These are phyloP conservation scores for Mormyrops boulengeri DNA, from an alignment of 2,797 vertebrate genomes.

Conservation along the genomic window DNA sequence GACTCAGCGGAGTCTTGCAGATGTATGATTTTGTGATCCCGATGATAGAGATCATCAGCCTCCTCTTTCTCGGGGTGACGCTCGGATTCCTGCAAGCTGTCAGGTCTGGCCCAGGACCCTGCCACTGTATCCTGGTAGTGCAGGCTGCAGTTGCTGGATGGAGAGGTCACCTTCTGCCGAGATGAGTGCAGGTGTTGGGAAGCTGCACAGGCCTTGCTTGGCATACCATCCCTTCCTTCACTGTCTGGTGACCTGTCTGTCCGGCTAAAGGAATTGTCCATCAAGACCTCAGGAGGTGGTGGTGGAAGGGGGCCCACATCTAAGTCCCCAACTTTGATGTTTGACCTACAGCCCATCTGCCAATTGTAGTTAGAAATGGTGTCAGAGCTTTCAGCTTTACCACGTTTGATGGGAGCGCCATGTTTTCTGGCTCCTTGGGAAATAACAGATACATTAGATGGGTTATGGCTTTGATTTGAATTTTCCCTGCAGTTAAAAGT, in stretches of 20 bases:
- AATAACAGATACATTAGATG: slow-evolving; percentile 52
- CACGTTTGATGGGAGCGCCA: slow-evolving; percentile 52
- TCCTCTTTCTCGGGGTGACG: slow-evolving; percentile 39
- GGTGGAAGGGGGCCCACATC: slow-evolving; percentile 75
- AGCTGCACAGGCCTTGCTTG: slow-evolving; percentile 15
- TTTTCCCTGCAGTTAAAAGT: slow-evolving; percentile 70
- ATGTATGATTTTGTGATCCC: slow-evolving; percentile 50
- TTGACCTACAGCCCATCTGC: slow-evolving; percentile 35
- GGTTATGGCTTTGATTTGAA: slow-evolving; percentile 44
- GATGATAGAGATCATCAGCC: slow-evolving; percentile 39
- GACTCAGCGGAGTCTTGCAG: slow-evolving; percentile 46
- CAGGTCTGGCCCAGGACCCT: slow-evolving; percentile 3
- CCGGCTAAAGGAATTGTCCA: slow-evolving; percentile 66
- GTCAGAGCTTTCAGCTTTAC: slow-evolving; percentile 35
- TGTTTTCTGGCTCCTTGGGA: slow-evolving; percentile 60
- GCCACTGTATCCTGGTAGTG: slow-evolving; percentile 32
- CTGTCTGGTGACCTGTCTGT: slow-evolving; percentile 30
- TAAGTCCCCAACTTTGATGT: slow-evolving; percentile 41
- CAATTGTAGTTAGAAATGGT: slow-evolving; percentile 58
- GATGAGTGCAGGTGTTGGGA: slow-evolving; percentile 65
- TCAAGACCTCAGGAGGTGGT: slow-evolving; percentile 81
- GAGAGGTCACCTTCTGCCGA: slow-evolving; percentile 60
- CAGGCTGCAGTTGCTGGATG: slow-evolving; percentile 60
- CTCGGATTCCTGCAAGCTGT: slow-evolving; percentile 35
- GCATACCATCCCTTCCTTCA: slow-evolving; percentile 15